Evolutionary conservation across 2,888 invertebrate genomes (phyloP).

Genomic region (Coleophora flavipennella): DNA sequence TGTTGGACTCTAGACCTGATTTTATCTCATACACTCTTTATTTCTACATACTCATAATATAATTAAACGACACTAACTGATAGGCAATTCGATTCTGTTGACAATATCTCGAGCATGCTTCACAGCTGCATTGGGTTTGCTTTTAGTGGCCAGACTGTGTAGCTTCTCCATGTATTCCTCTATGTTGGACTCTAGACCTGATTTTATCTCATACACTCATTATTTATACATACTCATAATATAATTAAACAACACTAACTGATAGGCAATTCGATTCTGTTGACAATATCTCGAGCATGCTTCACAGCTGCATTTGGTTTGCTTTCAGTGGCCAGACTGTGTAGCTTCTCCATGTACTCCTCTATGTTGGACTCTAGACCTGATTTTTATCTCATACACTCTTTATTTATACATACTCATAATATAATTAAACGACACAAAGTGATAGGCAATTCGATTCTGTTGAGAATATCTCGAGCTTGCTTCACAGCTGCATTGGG

Average conservation of each 20-base stretch:
- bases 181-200: slow-evolving; percentile 77
- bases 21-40: no score
- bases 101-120: slow-evolving; percentile 86
- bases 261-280: slow-evolving; percentile 79
- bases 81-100: slow-evolving; percentile 80
- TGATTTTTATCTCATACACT: no score
- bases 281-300: slow-evolving; percentile 85
- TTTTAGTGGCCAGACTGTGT: slow-evolving; percentile 77
- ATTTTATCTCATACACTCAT: no score
- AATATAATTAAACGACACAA: slow-evolving; percentile 13
- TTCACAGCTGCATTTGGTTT: slow-evolving; percentile 79
- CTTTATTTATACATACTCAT: no score
- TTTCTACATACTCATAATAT: no score
- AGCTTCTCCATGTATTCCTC: slow-evolving; percentile 91
- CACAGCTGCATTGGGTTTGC: slow-evolving; percentile 77
- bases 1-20: slow-evolving; percentile 84
- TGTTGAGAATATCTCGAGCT: slow-evolving; percentile 84
- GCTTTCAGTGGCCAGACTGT: slow-evolving; percentile 77
- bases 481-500: slow-evolving; percentile 79
- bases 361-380: slow-evolving; percentile 82
- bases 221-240: no score
- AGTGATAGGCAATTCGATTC: slow-evolving; percentile 76
- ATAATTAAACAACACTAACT: no score
- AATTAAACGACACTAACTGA: no score
- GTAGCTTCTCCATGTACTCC: slow-evolving; percentile 87